Conservation (phyloP, 2,888 invertebrate species). For the Drosophila yooni region DNA sequence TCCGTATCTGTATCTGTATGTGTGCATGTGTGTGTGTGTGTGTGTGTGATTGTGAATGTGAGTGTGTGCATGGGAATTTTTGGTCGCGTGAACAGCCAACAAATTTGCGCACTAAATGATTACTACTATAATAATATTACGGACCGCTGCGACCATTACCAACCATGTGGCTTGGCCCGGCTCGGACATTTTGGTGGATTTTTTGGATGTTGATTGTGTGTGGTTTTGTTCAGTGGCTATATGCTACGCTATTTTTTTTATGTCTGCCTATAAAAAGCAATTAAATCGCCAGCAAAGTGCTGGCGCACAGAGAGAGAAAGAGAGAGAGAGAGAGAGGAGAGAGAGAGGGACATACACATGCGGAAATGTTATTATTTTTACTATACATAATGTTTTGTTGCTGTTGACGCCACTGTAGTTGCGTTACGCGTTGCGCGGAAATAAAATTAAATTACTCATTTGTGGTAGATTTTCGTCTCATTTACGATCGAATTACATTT, state of each 20-base stretch:
- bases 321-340: constrained; percentile 14
- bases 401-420: constrained; percentile 54
- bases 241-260: constrained; percentile 44
- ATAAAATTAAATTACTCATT: constrained; percentile 75
- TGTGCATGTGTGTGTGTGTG: constrained; percentile 3
- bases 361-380: constrained; percentile 50
- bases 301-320: constrained; percentile 15
- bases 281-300: constrained; percentile 62
- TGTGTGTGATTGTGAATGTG: background rate
- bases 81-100: constrained; percentile 57
- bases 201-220: constrained; percentile 3
- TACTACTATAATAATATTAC: constrained; percentile 70
- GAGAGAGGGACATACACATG: constrained; percentile 10
- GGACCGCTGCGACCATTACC: constrained; percentile 45
- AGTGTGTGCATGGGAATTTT: constrained; percentile 24
- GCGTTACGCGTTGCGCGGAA: constrained; percentile 39
- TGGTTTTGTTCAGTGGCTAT: constrained; percentile 22
- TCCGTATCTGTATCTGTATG: background rate
- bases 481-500: constrained; percentile 57
- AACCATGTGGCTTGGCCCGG: constrained; percentile 14
- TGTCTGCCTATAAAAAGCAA: constrained; percentile 70
- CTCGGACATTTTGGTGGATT: constrained; percentile 20
- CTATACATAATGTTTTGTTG: constrained; percentile 21
- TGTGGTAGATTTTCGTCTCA: constrained; percentile 60
- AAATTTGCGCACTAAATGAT: constrained; percentile 75